Evolutionary conservation across 2,113 vertebrate species (phyloP).

Genomic region (Dendropsophus ebraccatus): DNA sequence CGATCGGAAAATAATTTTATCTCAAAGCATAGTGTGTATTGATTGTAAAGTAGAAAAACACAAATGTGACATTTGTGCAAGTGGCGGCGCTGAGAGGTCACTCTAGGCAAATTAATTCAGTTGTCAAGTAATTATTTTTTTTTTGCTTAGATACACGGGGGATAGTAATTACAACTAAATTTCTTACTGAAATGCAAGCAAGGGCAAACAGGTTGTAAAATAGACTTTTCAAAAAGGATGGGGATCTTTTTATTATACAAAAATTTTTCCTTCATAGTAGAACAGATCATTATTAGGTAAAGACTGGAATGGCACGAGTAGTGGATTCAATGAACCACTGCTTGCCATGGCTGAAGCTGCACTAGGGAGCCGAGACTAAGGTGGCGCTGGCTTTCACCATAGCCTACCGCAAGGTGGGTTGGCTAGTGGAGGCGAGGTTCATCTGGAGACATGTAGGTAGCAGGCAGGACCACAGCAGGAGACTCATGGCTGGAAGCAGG

Average conservation of each 20-base stretch:
- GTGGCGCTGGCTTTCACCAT: too few species aligned
- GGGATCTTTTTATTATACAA: background rate
- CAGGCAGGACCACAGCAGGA: too few species aligned
- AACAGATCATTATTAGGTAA: too few species aligned
- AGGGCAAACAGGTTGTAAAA: background rate
- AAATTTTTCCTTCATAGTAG: background rate
- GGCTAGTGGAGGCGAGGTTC: too few species aligned
- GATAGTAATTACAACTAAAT: background rate
- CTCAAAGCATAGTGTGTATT: constrained; percentile 14
- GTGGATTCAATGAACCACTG: too few species aligned
- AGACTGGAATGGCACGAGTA: too few species aligned
- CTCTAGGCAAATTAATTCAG: constrained; percentile 63
- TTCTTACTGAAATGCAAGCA: background rate
- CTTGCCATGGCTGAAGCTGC: too few species aligned
- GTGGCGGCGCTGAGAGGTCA: background rate
- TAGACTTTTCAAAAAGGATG: background rate
- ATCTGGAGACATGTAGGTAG: too few species aligned
- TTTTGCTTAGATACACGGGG: constrained; percentile 67
- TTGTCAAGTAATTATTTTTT: constrained; percentile 60
- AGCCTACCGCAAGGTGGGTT: too few species aligned
- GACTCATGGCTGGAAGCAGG: too few species aligned
- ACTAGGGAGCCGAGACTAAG: too few species aligned
- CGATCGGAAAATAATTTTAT: background rate
- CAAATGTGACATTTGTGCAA: constrained; percentile 17
- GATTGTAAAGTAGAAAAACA: constrained; percentile 15